Percentiles rank a stretch among this genome's conserved stretches.
Conservation (phyloP, 92 coral and sea anemone genomes). For the Epizoanthus illoricatus region DNA sequence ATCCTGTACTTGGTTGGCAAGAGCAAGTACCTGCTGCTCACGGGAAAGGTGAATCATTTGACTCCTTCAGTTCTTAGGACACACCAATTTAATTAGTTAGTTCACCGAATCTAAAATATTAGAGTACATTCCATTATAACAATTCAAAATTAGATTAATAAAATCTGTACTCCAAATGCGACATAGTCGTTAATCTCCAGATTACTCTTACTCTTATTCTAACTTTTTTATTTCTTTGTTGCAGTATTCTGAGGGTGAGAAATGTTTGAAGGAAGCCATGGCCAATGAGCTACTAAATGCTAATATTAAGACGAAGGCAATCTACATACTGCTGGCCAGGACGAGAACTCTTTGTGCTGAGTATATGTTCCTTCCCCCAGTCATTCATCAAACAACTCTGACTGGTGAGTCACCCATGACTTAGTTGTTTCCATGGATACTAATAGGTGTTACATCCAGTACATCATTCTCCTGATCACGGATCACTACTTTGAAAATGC, state of each 20-base stretch:
- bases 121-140: too few species aligned
- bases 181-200: too few species aligned
- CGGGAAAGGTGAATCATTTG: slow-evolving; percentile 70
- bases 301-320: slow-evolving; percentile 43
- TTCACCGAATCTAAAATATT: too few species aligned
- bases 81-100: background rate
- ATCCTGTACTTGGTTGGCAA: slow-evolving; percentile 66
- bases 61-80: background rate
- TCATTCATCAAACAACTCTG: slow-evolving; percentile 30
- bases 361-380: slow-evolving; percentile 55
- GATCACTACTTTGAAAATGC: too few species aligned
- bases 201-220: background rate
- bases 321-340: slow-evolving; percentile 62
- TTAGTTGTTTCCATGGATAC: background rate
- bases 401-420: slow-evolving; percentile 42
- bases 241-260: slow-evolving; percentile 83
- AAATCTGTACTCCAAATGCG: too few species aligned
- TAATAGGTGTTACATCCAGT: slow-evolving; percentile 2
- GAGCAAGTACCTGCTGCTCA: slow-evolving; percentile 60
- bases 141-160: too few species aligned
- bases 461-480: too few species aligned
- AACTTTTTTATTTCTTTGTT: background rate
- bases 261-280: slow-evolving; percentile 57
- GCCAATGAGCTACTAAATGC: slow-evolving; percentile 57
- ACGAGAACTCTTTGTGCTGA: slow-evolving; percentile 54